Percentiles rank a stretch among this genome's conserved stretches.
These are phyloP conservation scores for Diarsia mendica DNA, from an alignment of 2,888 invertebrate genomes.

Conservation along the genomic window DNA sequence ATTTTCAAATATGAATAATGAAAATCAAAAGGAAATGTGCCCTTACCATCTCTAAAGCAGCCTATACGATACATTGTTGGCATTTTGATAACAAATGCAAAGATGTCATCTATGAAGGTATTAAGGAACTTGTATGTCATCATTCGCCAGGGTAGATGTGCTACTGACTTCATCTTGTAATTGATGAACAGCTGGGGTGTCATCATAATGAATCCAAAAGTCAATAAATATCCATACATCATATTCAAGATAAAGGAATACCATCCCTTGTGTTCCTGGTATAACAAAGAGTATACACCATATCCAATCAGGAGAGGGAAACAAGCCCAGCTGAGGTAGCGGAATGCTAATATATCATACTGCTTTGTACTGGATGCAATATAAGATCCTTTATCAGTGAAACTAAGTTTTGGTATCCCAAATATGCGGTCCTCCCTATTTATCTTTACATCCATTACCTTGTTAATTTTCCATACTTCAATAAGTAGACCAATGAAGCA, in stretches of 20 bases:
- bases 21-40: conserved; percentile 7
- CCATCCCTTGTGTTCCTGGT: conserved; percentile 99
- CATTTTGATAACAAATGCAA: conserved; percentile 99
- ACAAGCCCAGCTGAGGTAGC: conserved; percentile 98
- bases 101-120: conserved; percentile 99
- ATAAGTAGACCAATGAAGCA: conserved; percentile 98
- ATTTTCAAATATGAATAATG: neutral
- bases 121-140: conserved; percentile 99
- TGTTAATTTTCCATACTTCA: conserved; percentile 99
- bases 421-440: conserved; percentile 93
- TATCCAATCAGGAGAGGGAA: conserved; percentile 98
- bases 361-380: conserved; percentile 97
- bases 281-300: conserved; percentile 97
- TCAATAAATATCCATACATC: conserved; percentile 99
- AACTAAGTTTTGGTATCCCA: conserved; percentile 95
- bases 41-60: conserved; percentile 98
- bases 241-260: conserved; percentile 99
- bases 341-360: conserved; percentile 98
- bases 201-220: conserved; percentile 99
- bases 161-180: conserved; percentile 99
- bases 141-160: conserved; percentile 99
- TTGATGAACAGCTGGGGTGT: conserved; percentile 99
- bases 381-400: conserved; percentile 99
- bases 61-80: conserved; percentile 99
- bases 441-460: conserved; percentile 95